These are phyloP conservation scores for Knipowitschia caucasica DNA, from an alignment of 2,797 vertebrate species.

Conservation along the genomic window DNA sequence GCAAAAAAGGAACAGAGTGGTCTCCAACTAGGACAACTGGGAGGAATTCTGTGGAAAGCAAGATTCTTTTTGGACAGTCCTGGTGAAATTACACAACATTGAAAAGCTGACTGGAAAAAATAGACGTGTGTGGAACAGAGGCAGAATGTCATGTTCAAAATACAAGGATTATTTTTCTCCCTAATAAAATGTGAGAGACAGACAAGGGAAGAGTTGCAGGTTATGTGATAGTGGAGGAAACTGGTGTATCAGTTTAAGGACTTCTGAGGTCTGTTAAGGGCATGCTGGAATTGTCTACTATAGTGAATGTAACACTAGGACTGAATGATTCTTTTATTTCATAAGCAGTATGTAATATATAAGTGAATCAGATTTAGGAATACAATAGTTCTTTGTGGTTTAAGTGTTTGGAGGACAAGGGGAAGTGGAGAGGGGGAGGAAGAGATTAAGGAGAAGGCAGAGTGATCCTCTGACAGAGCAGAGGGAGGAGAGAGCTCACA, in stretches of 20 bases:
- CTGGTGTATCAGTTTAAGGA: slow-evolving; percentile 66
- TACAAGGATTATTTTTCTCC: slow-evolving; percentile 40
- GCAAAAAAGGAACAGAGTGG: slow-evolving; percentile 50
- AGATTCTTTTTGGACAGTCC: slow-evolving; percentile 67
- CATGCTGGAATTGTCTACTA: slow-evolving; percentile 57
- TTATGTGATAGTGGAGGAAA: slow-evolving; percentile 70
- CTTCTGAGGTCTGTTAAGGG: slow-evolving; percentile 56
- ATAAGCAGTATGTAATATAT: slow-evolving; percentile 2
- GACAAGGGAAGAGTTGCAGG: slow-evolving; percentile 57
- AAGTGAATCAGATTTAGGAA: slow-evolving; percentile 9
- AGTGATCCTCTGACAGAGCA: slow-evolving; percentile 61
- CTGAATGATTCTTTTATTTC: background rate
- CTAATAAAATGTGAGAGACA: slow-evolving; percentile 37
- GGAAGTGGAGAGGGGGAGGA: slow-evolving; percentile 36
- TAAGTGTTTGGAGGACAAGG: slow-evolving; percentile 51
- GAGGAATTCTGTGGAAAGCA: slow-evolving; percentile 68
- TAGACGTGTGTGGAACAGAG: slow-evolving; percentile 49
- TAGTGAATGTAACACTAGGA: slow-evolving; percentile 22
- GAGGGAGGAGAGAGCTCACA: slow-evolving; percentile 63
- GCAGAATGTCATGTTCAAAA: slow-evolving; percentile 40
- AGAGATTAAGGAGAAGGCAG: slow-evolving; percentile 56
- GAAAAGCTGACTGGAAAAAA: slow-evolving; percentile 52
- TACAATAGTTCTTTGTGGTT: slow-evolving; percentile 46
- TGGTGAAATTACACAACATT: slow-evolving; percentile 40
- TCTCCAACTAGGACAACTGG: slow-evolving; percentile 55